Conservation (phyloP, 1,140 invertebrate genomes). For the Aphaenogaster ashmeadi region DNA sequence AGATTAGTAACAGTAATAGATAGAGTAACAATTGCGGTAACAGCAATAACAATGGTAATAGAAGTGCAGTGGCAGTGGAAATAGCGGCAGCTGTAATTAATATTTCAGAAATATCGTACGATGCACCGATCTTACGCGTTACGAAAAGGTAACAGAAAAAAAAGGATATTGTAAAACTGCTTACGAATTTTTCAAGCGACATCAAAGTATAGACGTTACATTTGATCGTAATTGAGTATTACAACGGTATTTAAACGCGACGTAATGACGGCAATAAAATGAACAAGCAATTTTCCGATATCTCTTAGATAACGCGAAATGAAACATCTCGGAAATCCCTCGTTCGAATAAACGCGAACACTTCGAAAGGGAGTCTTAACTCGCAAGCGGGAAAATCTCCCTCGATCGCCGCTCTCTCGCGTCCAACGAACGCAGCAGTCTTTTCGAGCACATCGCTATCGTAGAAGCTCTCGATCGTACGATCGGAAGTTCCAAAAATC, state of each 20-base stretch:
- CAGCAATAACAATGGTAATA: not conserved
- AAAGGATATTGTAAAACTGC: not conserved
- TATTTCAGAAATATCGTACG: not conserved
- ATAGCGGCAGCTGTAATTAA: not conserved
- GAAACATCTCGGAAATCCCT: slow-evolving; percentile 22
- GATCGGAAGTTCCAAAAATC: slow-evolving; percentile 58
- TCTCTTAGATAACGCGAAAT: slow-evolving; percentile 30
- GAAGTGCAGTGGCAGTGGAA: not conserved
- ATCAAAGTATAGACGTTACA: not conserved
- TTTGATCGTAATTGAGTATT: slow-evolving; percentile 12
- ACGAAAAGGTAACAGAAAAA: not conserved
- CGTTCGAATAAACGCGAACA: slow-evolving; percentile 32
- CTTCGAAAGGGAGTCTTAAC: slow-evolving; percentile 26
- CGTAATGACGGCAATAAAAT: not conserved
- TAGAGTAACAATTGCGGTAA: not conserved
- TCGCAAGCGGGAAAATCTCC: slow-evolving; percentile 43
- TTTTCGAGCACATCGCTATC: slow-evolving; percentile 39
- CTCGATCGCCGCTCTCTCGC: slow-evolving; percentile 36
- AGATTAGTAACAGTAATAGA: not conserved
- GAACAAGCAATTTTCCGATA: slow-evolving; percentile 9
- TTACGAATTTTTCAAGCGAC: not conserved
- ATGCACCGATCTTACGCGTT: not conserved
- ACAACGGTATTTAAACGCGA: not conserved
- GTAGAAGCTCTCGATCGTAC: slow-evolving; percentile 35
- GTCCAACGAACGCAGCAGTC: slow-evolving; percentile 17